A percentile compares a stretch with the other conserved stretches of the same genome.
These are phyloP conservation scores for Philaenus spumarius DNA, from an alignment of 1,140 invertebrate species.

Conservation along the genomic window DNA sequence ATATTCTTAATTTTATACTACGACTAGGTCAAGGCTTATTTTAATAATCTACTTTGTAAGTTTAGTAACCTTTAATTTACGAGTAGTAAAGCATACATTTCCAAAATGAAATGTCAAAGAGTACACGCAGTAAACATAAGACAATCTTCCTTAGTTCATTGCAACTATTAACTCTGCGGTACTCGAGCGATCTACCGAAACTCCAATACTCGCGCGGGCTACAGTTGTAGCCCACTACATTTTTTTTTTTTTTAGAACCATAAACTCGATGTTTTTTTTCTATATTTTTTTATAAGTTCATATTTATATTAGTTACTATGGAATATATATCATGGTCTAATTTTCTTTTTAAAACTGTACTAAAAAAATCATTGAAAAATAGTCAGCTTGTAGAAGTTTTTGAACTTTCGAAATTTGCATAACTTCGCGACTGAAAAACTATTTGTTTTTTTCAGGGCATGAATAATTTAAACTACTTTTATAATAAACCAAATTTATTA, in stretches of 20 bases:
- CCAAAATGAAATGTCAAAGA: too few species aligned
- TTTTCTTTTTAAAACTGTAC: neutral
- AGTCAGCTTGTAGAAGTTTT: neutral
- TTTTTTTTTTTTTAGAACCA: neutral
- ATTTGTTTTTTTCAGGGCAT: neutral
- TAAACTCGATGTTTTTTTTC: too few species aligned
- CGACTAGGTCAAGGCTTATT: too few species aligned
- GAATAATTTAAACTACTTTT: conserved; percentile 1
- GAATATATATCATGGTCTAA: neutral
- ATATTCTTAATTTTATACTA: too few species aligned
- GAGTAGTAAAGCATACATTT: too few species aligned
- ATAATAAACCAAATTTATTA: conserved; percentile 1
- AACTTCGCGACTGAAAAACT: neutral
- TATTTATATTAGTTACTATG: neutral
- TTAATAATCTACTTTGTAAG: too few species aligned
- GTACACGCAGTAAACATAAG: too few species aligned
- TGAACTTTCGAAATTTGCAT: neutral
- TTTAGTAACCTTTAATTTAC: too few species aligned
- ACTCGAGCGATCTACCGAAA: neutral
- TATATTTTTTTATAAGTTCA: neutral
- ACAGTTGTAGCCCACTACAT: conserved; percentile 5
- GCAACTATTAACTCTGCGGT: neutral
- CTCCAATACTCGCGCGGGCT: neutral
- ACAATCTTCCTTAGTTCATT: too few species aligned
- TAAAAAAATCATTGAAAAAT: neutral